phyloP scores from a whole-genome alignment of 2,113 vertebrate genomes.

The Tragelaphus strepsiceros region DNA sequence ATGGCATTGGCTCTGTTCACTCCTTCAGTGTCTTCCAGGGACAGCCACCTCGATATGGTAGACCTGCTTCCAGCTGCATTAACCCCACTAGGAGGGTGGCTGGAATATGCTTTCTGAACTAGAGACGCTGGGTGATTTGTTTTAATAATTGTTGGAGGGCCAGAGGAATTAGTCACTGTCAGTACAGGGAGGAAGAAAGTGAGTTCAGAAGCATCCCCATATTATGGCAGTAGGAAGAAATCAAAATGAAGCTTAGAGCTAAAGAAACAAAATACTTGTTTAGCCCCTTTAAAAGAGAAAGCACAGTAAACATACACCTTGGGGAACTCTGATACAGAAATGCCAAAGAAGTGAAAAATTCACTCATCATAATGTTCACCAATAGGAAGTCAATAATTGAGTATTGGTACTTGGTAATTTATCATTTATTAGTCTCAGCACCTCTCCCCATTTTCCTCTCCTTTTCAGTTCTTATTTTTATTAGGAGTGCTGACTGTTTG shows the following conservation, averaged over 20 bases:
- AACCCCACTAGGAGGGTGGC: neutral
- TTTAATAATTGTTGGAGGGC: conserved; percentile 41
- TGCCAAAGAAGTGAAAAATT: neutral
- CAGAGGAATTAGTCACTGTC: conserved; percentile 56
- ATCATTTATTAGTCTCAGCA: neutral
- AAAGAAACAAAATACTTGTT: neutral
- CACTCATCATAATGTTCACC: neutral
- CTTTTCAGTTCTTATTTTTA: neutral
- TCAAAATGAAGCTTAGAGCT: neutral
- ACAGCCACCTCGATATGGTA: neutral
- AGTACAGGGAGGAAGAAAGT: neutral
- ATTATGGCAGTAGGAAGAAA: neutral
- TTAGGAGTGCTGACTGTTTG: neutral
- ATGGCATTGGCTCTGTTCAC: neutral
- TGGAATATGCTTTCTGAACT: neutral
- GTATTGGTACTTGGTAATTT: neutral
- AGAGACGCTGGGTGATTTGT: neutral
- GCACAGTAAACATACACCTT: neutral
- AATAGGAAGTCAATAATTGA: neutral
- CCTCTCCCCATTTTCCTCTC: neutral
- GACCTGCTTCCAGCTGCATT: neutral
- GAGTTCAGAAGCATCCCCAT: neutral
- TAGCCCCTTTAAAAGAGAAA: neutral
- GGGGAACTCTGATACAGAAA: neutral
- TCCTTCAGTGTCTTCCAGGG: neutral